phyloP scores from a whole-genome alignment of 1,140 invertebrate genomes.

The Orius insidiosus region DNA sequence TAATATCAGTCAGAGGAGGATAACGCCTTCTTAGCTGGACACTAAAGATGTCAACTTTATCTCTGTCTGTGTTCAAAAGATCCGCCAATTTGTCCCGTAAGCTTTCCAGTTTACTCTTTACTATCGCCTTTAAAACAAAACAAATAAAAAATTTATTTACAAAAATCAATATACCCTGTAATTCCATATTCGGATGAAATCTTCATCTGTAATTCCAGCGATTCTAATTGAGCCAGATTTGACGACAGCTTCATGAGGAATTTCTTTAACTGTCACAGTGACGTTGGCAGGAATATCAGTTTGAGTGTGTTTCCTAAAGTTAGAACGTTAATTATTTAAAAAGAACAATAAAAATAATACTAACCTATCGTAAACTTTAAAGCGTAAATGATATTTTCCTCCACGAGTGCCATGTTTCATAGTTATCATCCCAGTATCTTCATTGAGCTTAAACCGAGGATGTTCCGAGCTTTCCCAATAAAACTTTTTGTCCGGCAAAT shows the following conservation, averaged over 20 bases:
- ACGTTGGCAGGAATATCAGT: constrained; percentile 84
- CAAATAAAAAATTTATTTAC: too few species aligned
- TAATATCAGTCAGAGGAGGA: constrained; percentile 78
- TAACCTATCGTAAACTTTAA: constrained; percentile 68
- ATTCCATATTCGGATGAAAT: constrained; percentile 88
- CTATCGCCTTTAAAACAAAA: constrained; percentile 27
- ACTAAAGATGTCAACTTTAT: constrained; percentile 92
- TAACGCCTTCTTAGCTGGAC: constrained; percentile 71
- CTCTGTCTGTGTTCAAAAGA: constrained; percentile 60
- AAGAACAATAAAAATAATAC: not conserved
- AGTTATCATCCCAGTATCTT: constrained; percentile 85
- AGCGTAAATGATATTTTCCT: constrained; percentile 64
- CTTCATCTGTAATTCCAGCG: constrained; percentile 86
- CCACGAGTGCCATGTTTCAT: constrained; percentile 83
- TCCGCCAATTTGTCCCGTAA: constrained; percentile 75
- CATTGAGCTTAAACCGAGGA: constrained; percentile 69
- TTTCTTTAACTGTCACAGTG: constrained; percentile 79
- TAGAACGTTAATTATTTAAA: not conserved
- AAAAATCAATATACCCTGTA: constrained; percentile 41
- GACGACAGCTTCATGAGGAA: constrained; percentile 84
- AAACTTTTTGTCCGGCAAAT: constrained; percentile 91
- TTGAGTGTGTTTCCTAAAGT: constrained; percentile 66
- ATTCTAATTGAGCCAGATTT: constrained; percentile 89
- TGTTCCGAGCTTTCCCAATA: constrained; percentile 74
- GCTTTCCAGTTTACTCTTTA: constrained; percentile 71